Evolutionary conservation across 1,140 invertebrate species (phyloP).

Genomic region (Meloidogyne exigua): DNA sequence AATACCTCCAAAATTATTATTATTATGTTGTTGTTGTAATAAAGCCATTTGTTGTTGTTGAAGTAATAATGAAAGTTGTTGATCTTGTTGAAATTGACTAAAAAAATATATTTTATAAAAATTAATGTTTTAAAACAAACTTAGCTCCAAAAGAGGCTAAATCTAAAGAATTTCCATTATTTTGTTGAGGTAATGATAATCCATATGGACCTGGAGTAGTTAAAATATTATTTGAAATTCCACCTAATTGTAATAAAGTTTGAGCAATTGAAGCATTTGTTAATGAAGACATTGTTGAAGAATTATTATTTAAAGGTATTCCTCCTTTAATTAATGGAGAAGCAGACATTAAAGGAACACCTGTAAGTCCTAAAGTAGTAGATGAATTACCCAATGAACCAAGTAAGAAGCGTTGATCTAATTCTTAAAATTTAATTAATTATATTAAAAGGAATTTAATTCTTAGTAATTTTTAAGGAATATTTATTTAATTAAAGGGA

Average conservation of each 20-base stretch:
- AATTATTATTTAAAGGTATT: not conserved
- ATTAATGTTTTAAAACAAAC: not conserved
- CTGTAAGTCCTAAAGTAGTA: constrained; percentile 36
- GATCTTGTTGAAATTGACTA: constrained; percentile 29
- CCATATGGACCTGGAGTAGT: not conserved
- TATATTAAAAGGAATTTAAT: too few species aligned
- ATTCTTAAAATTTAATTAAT: constrained; percentile 14
- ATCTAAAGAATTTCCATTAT: constrained; percentile 7
- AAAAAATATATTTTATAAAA: constrained; percentile 5
- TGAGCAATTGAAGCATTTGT: constrained; percentile 4
- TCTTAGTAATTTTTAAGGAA: too few species aligned
- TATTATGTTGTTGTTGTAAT: constrained; percentile 40
- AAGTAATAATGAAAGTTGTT: constrained; percentile 10
- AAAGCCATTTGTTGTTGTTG: constrained; percentile 8
- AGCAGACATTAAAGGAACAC: constrained; percentile 36
- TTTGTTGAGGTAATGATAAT: constrained; percentile 16
- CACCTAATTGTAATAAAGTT: not conserved
- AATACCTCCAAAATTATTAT: constrained; percentile 24
- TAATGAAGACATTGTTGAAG: not conserved
- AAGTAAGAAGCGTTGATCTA: constrained; percentile 38
- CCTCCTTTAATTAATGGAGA: constrained; percentile 5
- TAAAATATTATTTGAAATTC: constrained; percentile 5
- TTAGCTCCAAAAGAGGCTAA: not conserved
- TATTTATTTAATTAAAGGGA: too few species aligned
- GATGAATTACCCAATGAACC: constrained; percentile 21